Base-by-base conservation (phyloP, 2,888 invertebrate genomes). In the Eudasyphora cyanicolor region DNA sequence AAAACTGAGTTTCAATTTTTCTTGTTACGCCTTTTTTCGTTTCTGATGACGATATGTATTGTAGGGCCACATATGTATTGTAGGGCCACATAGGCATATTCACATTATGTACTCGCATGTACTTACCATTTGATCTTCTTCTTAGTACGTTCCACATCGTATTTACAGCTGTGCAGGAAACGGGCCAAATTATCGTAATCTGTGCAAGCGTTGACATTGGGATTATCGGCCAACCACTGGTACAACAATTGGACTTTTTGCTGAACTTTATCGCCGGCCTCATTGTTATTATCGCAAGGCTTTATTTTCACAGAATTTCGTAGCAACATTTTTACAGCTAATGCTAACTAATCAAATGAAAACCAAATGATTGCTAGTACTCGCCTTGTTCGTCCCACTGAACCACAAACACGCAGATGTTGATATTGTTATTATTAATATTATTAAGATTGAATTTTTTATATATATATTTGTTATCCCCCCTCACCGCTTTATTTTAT, bases 141-240 rank as follows among this genome's bases (percentile, higher is more conserved):
- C 87, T 95, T 94, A 1, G 94, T 92, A 85, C 92, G 93, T 2
- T 94, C 94, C 4, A 93, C 79, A 87, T 95, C 92, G 87, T 93
- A 95, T 89, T 95, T 95, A 87, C 94, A 94, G 32, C 93, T 93
- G 60, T 94, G 92, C 69, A 95, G 87, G 89, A 95, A 95, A 74
- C 95, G 92, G 62, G 92, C 92, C 82, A 93, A 85, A 82, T 87
- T 91, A n/a, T 87, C 91, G 38, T 92, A 92, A 84, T 94, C 93
- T 87, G 89, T 88, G 69, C 91, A 89, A 0, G 92, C 92, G 81
- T 92, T 91, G 19, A 93, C 87, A 51, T 90, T 86, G 3, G 92
- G 91, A 86, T 92, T 92, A 69, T 92, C 91, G 6, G 88, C 85
- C 6, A 93, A 86, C 93, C 93, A 93, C 77, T 87, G 79, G 82